phyloP scores from a whole-genome alignment of 2,888 invertebrate genomes.

The Pyrocoelia pectoralis region DNA sequence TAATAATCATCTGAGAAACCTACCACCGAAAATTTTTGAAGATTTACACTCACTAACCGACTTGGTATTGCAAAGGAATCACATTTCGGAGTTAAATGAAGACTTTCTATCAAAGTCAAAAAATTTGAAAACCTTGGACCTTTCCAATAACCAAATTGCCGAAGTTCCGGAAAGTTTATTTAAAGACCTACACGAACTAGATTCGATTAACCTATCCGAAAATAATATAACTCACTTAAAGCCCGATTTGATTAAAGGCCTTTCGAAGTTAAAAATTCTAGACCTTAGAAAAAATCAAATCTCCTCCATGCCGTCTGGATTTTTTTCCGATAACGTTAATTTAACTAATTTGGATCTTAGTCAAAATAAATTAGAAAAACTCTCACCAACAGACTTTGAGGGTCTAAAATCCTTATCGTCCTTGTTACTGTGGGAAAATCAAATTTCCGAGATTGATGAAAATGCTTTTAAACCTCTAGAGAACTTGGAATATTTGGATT shows the following conservation, averaged over 20 bases:
- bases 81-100: not conserved
- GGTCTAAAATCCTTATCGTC: not conserved
- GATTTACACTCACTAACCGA: not conserved
- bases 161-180: not conserved
- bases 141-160: constrained; percentile 6
- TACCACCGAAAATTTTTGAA: constrained; percentile 9
- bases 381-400: not conserved
- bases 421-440: not conserved
- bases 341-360: not conserved
- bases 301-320: not conserved
- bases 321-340: constrained; percentile 6
- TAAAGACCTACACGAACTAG: not conserved
- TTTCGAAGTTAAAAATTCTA: not conserved
- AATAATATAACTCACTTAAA: constrained; percentile 4
- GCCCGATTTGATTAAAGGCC: not conserved
- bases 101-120: not conserved
- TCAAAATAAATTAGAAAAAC: not conserved
- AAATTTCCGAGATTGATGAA: constrained; percentile 5
- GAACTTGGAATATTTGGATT: not conserved
- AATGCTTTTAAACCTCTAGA: not conserved
- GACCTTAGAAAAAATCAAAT: constrained; percentile 1
- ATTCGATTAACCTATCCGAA: not conserved
- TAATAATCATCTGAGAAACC: not conserved
- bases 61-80: constrained; percentile 12
- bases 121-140: not conserved